These are phyloP conservation scores for Eupsilia transversa DNA, from an alignment of 2,888 invertebrate species.

Conservation along the genomic window DNA sequence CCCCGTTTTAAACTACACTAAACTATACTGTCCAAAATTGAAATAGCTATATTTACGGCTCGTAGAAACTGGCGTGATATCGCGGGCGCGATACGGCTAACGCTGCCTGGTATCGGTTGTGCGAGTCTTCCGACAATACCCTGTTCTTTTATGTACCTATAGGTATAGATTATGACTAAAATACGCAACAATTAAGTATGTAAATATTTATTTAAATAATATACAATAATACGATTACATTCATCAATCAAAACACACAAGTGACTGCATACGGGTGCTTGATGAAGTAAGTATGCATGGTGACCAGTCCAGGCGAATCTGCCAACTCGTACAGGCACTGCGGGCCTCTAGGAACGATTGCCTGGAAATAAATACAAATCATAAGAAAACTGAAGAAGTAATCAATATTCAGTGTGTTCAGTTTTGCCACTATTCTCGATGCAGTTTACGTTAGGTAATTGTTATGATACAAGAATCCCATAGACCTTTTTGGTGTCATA, in stretches of 20 bases:
- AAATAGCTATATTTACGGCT: no score
- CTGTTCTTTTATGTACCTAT: neutral
- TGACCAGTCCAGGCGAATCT: conserved; percentile 72
- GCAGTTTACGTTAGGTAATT: neutral
- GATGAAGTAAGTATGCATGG: conserved; percentile 84
- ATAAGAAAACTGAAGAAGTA: neutral
- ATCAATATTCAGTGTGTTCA: neutral
- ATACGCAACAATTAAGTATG: neutral
- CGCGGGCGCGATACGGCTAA: no score
- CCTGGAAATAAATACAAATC: conserved; percentile 66
- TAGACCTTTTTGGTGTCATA: no score
- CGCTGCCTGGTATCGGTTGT: no score
- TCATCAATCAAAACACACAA: conserved; percentile 64
- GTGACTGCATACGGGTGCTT: conserved; percentile 74
- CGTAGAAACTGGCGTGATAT: no score
- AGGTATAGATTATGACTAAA: neutral
- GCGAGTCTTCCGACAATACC: neutral
- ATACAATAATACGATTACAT: neutral
- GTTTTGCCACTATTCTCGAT: neutral
- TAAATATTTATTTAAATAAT: conserved; percentile 9
- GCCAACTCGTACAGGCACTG: conserved; percentile 77
- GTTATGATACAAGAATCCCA: neutral
- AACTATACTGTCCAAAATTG: no score
- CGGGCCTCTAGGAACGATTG: conserved; percentile 78
- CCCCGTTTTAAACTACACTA: no score